Evolutionary conservation across 64 coral and sea anemone species (phyloP).

Genomic region (Montipora cactus): DNA sequence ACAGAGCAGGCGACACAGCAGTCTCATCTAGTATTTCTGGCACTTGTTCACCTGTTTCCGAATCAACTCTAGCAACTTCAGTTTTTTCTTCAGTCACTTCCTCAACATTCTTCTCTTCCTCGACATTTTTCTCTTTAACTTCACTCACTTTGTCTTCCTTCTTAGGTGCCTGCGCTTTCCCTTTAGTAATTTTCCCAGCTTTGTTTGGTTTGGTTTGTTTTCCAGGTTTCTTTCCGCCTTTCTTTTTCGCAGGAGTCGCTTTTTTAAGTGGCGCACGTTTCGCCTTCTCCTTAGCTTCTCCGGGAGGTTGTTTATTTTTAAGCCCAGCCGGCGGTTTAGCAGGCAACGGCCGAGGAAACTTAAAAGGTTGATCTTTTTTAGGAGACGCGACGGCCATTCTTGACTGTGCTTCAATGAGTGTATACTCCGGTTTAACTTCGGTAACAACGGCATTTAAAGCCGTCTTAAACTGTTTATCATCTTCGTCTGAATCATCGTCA

Average conservation of each 20-base stretch:
- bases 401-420: slow-evolving; percentile 37
- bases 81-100: not conserved
- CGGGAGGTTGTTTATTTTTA: slow-evolving; percentile 30
- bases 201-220: slow-evolving; percentile 15
- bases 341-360: slow-evolving; percentile 66
- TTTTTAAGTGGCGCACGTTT: slow-evolving; percentile 24
- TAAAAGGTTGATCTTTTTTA: slow-evolving; percentile 79
- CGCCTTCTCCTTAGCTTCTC: slow-evolving; percentile 44
- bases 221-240: slow-evolving; percentile 31
- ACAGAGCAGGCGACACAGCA: slow-evolving; percentile 19
- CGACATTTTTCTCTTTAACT: slow-evolving; percentile 1
- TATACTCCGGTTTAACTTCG: slow-evolving; percentile 63
- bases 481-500: slow-evolving; percentile 76
- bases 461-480: slow-evolving; percentile 73
- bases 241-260: not conserved
- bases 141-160: slow-evolving; percentile 45
- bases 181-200: slow-evolving; percentile 20
- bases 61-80: slow-evolving; percentile 67
- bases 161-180: slow-evolving; percentile 40
- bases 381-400: slow-evolving; percentile 44
- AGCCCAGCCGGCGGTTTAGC: slow-evolving; percentile 78
- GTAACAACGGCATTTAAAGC: slow-evolving; percentile 83
- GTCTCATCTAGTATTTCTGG: slow-evolving; percentile 24
- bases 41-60: slow-evolving; percentile 86
- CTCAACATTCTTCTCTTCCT: not conserved